A percentile compares a stretch with the other conserved stretches of the same genome.
Conservation (phyloP, 2,113 vertebrate species). For the Hippocampus comes region DNA sequence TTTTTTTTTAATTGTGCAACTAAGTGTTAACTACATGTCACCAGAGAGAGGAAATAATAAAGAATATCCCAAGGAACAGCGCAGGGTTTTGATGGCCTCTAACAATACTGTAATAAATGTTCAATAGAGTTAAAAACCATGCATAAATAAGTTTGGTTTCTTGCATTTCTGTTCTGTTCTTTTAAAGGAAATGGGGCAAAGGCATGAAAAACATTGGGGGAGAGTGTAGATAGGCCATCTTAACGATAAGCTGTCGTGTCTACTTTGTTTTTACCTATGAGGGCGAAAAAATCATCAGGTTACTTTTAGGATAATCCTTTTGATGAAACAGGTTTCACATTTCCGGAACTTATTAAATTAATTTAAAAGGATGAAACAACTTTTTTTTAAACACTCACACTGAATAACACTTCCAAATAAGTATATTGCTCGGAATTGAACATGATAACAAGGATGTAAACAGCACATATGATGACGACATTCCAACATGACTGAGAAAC, state of each 20-base stretch:
- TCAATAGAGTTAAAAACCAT: slow-evolving; percentile 1
- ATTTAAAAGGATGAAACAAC: slow-evolving; percentile 16
- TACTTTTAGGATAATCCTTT: not conserved
- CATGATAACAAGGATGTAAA: slow-evolving; percentile 34
- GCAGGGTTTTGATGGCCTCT: not conserved
- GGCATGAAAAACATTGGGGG: not conserved
- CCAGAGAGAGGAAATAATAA: slow-evolving; percentile 13
- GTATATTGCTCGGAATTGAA: slow-evolving; percentile 1
- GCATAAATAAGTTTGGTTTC: not conserved
- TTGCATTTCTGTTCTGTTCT: not conserved
- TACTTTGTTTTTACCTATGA: not conserved
- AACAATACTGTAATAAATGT: slow-evolving; percentile 16
- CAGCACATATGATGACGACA: slow-evolving; percentile 31
- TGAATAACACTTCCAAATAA: slow-evolving; percentile 13
- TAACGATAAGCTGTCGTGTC: not conserved
- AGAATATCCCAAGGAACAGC: slow-evolving; percentile 6
- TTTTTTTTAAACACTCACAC: slow-evolving; percentile 25
- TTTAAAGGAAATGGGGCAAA: not conserved
- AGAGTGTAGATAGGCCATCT: not conserved
- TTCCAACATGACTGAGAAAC: slow-evolving; percentile 7
- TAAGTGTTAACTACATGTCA: slow-evolving; percentile 13
- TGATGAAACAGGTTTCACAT: not conserved
- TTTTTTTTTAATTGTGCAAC: not conserved
- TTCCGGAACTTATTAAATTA: not conserved
- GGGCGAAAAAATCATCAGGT: not conserved